These are phyloP conservation scores for Lasioglossum figueresi DNA, from an alignment of 2,888 invertebrate species.

Conservation along the genomic window DNA sequence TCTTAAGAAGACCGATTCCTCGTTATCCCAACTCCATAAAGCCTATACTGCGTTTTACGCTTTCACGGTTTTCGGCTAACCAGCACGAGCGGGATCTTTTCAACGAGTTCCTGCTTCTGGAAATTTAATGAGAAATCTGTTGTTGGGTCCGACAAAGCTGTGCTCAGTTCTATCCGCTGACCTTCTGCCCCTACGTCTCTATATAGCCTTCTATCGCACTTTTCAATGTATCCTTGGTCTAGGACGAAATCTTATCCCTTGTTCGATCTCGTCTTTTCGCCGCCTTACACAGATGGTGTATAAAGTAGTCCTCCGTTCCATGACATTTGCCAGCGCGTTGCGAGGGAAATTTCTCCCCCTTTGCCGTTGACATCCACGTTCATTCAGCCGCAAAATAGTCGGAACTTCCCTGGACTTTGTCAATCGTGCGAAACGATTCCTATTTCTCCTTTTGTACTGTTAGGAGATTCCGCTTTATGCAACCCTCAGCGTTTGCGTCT, in stretches of 20 bases:
- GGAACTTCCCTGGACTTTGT: neutral
- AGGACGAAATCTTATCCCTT: neutral
- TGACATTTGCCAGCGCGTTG: slow-evolving; percentile 11
- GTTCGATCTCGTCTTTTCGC: neutral
- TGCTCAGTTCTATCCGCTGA: neutral
- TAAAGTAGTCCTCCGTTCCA: neutral
- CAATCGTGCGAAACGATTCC: neutral
- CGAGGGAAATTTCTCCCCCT: neutral
- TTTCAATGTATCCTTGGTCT: neutral
- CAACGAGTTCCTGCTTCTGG: neutral
- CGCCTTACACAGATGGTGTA: neutral
- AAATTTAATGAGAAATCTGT: neutral
- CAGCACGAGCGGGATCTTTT: neutral
- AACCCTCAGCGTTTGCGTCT: neutral
- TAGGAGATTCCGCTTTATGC: neutral
- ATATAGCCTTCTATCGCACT: neutral
- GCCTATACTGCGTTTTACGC: neutral
- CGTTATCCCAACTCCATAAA: neutral
- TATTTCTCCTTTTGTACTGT: neutral
- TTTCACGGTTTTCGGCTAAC: neutral
- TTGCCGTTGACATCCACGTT: slow-evolving; percentile 28
- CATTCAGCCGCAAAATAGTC: neutral
- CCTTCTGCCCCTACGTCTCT: neutral
- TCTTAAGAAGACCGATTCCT: slow-evolving; percentile 26
- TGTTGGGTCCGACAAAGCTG: neutral